phyloP scores from a whole-genome alignment of 1,140 invertebrate species.

The Chrysomallon squamiferum region DNA sequence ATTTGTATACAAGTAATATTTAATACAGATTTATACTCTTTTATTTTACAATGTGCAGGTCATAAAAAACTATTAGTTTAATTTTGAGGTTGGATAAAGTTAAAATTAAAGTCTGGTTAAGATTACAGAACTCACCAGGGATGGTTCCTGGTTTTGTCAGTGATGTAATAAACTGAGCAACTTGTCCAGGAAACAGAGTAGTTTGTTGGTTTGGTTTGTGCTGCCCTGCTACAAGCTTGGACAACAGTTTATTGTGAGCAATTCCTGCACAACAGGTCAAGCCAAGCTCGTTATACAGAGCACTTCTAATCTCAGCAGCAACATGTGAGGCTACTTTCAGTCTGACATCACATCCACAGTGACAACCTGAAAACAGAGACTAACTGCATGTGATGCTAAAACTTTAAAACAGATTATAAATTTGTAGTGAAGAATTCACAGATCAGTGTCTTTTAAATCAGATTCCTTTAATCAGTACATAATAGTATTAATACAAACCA shows the following conservation, averaged over 20 bases:
- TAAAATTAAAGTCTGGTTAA: too few species aligned
- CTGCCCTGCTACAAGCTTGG: slow-evolving; percentile 76
- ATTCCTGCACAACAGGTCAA: slow-evolving; percentile 83
- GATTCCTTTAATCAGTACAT: neutral
- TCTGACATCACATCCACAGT: slow-evolving; percentile 40
- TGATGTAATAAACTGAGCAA: slow-evolving; percentile 68
- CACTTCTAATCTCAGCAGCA: slow-evolving; percentile 43
- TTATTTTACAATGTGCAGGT: too few species aligned
- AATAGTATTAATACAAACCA: too few species aligned
- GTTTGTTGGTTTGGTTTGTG: slow-evolving; percentile 82
- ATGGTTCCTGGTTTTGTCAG: slow-evolving; percentile 34
- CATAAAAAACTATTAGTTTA: too few species aligned
- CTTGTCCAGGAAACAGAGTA: slow-evolving; percentile 74
- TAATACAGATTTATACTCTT: neutral
- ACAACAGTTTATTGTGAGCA: slow-evolving; percentile 82
- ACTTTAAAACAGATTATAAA: neutral
- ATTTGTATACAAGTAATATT: neutral
- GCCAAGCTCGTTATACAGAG: slow-evolving; percentile 64
- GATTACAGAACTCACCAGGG: slow-evolving; percentile 46
- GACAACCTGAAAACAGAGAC: slow-evolving; percentile 15
- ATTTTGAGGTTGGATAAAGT: too few species aligned
- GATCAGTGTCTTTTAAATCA: neutral
- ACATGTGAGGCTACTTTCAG: slow-evolving; percentile 47
- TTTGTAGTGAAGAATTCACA: neutral
- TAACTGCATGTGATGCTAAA: too few species aligned